Conservation (phyloP, 2,797 vertebrate genomes). For the Emydoidea blandingii region DNA sequence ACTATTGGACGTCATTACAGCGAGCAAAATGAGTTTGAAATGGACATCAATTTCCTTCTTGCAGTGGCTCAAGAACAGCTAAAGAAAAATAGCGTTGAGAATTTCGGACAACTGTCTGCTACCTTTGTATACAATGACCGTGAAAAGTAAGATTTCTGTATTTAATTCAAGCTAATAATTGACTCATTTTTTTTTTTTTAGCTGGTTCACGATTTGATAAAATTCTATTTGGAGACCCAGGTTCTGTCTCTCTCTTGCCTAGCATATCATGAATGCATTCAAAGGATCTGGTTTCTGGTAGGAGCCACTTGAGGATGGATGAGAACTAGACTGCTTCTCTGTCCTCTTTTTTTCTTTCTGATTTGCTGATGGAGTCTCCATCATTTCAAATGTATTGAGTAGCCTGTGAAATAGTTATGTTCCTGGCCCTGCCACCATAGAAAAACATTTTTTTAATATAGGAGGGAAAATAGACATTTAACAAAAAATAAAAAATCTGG, state of each 20-base stretch:
- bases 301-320: background rate
- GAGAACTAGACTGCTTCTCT: background rate
- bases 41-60: slow-evolving; percentile 80
- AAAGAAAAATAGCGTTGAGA: slow-evolving; percentile 87
- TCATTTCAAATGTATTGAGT: background rate
- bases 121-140: slow-evolving; percentile 83
- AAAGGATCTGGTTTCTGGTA: background rate
- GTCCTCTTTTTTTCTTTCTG: background rate
- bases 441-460: background rate
- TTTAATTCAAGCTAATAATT: slow-evolving; percentile 35
- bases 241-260: background rate
- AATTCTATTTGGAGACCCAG: background rate
- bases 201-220: background rate
- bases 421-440: background rate
- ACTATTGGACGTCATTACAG: slow-evolving; percentile 85
- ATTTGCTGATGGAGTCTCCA: background rate
- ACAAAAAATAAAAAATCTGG: background rate
- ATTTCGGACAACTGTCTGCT: slow-evolving; percentile 81
- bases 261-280: background rate
- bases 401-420: background rate
- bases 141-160: slow-evolving; percentile 82
- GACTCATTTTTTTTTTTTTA: background rate
- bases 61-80: slow-evolving; percentile 86
- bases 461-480: background rate
- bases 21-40: slow-evolving; percentile 63